These are phyloP conservation scores for Oligia fasciuncula DNA, from an alignment of 2,888 invertebrate species.

Conservation along the genomic window DNA sequence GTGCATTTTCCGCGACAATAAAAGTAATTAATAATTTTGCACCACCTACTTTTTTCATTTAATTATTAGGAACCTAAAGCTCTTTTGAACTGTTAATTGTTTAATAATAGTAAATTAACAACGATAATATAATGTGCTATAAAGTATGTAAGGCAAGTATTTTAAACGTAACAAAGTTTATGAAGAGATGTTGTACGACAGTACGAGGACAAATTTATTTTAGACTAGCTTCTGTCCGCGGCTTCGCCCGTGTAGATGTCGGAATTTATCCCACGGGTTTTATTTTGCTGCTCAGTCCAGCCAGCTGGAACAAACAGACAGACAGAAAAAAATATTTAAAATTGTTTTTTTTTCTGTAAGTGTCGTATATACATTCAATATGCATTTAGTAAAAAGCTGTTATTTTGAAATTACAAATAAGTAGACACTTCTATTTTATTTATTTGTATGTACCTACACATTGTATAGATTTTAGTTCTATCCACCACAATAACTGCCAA, in stretches of 20 bases:
- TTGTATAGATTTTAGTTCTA: background rate
- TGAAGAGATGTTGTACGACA: background rate
- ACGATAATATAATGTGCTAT: background rate
- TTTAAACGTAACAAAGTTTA: background rate
- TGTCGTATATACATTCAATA: too few relatives aligned
- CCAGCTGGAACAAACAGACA: background rate
- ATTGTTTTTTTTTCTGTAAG: too few relatives aligned
- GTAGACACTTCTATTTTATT: background rate
- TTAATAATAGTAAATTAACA: background rate
- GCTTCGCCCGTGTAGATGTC: background rate
- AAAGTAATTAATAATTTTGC: background rate
- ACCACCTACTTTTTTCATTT: background rate
- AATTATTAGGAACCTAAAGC: background rate
- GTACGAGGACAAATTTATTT: background rate
- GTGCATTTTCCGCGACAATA: background rate
- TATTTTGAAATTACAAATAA: too few relatives aligned
- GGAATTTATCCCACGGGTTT: too few relatives aligned
- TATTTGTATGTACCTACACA: too few relatives aligned
- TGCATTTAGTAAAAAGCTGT: too few relatives aligned
- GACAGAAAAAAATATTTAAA: background rate
- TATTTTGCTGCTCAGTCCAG: background rate
- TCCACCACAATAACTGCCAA: background rate
- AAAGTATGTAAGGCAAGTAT: too few relatives aligned
- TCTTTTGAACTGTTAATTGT: background rate
- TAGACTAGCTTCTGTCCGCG: background rate